Evolutionary conservation across 2,797 vertebrate genomes (phyloP).

Genomic region (Manis pentadactyla): DNA sequence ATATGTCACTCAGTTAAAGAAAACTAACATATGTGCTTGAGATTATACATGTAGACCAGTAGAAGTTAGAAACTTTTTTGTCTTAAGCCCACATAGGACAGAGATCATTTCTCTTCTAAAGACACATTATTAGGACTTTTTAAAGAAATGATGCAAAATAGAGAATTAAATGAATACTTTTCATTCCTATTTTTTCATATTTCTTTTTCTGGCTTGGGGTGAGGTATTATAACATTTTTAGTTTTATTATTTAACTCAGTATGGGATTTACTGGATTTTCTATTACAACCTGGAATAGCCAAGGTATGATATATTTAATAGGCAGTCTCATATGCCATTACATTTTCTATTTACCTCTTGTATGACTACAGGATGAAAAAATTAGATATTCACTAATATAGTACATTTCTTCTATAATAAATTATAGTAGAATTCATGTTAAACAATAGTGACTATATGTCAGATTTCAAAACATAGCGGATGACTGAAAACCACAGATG

Average conservation of each 20-base stretch:
- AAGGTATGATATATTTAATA: neutral
- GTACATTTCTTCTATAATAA: neutral
- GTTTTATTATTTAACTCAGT: neutral
- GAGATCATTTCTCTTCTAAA: neutral
- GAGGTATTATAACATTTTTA: neutral
- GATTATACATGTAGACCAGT: neutral
- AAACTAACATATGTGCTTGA: neutral
- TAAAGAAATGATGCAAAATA: neutral
- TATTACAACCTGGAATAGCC: neutral
- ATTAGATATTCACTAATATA: neutral
- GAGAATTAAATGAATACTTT: neutral
- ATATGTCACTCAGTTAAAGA: neutral
- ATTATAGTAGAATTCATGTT: constrained; percentile 1
- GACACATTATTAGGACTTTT: neutral
- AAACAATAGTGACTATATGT: neutral
- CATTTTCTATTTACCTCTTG: neutral
- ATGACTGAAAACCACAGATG: neutral
- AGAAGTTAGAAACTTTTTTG: neutral
- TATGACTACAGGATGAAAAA: neutral
- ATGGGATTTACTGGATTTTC: neutral
- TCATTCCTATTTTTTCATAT: neutral
- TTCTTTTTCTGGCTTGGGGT: neutral
- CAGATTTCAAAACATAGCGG: constrained; percentile 22
- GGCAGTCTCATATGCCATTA: neutral
- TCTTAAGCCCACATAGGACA: neutral